Conservation (phyloP, 1,140 invertebrate genomes). For the Harpegnathos saltator region DNA sequence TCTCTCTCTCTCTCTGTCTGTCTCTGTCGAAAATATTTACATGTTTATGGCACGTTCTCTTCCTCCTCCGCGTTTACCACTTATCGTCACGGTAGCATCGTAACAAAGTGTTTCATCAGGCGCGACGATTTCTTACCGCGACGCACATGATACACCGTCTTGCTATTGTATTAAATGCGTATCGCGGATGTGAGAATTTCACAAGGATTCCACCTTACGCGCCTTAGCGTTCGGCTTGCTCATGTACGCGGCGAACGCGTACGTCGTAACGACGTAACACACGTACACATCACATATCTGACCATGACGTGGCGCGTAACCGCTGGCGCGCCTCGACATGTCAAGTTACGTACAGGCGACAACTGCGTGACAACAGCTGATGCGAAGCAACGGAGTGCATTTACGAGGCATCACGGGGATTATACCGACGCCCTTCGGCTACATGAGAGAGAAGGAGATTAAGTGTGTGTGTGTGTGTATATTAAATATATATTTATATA, state of each 20-base stretch:
- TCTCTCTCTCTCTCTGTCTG: neutral
- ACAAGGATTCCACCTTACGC: no score
- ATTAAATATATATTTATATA: no score
- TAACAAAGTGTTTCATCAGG: neutral
- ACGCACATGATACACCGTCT: no score
- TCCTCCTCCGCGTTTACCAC: no score
- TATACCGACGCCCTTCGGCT: conserved; percentile 8
- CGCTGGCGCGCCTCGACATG: conserved; percentile 40
- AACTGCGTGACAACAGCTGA: conserved; percentile 51
- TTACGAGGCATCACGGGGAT: conserved; percentile 10
- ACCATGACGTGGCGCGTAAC: conserved; percentile 45
- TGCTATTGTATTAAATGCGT: no score
- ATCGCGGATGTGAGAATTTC: no score
- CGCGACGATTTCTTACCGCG: neutral
- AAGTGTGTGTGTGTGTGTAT: neutral
- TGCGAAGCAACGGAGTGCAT: conserved; percentile 6
- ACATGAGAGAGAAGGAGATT: conserved; percentile 18
- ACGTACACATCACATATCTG: conserved; percentile 38
- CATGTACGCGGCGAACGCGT: neutral
- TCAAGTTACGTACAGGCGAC: conserved; percentile 32
- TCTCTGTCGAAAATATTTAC: no score
- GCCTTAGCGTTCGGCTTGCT: neutral
- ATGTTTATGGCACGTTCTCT: no score
- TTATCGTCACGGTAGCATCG: neutral
- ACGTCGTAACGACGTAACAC: neutral